Percentiles rank a stretch among this genome's conserved stretches.
These are phyloP conservation scores for Druceiella hillmani DNA, from an alignment of 2,888 invertebrate genomes.

Conservation along the genomic window DNA sequence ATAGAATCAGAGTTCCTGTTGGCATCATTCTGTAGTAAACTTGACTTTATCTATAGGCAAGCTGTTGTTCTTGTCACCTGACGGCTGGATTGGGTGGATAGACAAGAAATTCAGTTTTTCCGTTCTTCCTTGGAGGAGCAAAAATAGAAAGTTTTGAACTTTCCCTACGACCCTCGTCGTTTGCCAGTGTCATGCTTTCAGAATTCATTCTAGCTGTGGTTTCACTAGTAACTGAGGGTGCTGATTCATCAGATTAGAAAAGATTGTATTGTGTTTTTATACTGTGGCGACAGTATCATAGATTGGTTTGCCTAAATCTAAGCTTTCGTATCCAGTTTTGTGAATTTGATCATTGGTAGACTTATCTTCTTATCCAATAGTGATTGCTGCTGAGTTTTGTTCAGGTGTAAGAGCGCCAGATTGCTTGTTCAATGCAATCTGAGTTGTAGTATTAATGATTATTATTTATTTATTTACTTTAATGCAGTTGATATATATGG, in stretches of 20 bases:
- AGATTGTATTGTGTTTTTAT: conserved; percentile 2
- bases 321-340: no score
- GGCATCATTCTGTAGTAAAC: background rate
- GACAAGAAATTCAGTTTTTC: background rate
- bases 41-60: background rate
- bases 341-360: no score
- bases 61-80: conserved; percentile 1
- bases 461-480: no score
- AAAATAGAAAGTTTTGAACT: background rate
- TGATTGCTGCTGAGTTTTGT: background rate
- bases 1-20: background rate
- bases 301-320: no score
- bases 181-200: background rate
- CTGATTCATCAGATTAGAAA: background rate
- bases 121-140: conserved; percentile 1
- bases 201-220: background rate
- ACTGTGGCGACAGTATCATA: background rate
- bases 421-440: background rate
- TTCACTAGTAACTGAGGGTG: background rate
- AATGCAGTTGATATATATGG: no score
- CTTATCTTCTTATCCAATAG: background rate
- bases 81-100: conserved; percentile 1
- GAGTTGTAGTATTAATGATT: background rate
- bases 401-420: background rate
- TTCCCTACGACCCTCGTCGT: background rate